Evolutionary conservation across 2,888 invertebrate genomes (phyloP).

Genomic region (Sesia bembeciformis): DNA sequence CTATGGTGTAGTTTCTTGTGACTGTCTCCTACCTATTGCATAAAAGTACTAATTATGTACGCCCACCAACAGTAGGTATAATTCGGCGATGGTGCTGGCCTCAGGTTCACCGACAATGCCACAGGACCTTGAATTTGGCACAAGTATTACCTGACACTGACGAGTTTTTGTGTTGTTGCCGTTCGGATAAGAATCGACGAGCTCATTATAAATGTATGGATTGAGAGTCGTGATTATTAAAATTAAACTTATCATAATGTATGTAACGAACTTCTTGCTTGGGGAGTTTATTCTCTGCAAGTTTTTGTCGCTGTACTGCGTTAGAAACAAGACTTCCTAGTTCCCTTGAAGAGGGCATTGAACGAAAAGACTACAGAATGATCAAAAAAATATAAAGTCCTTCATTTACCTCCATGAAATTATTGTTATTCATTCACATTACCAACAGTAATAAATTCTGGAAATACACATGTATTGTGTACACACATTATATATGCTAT

Average conservation of each 20-base stretch:
- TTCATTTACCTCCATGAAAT: too few relatives aligned
- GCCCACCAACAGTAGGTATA: neutral
- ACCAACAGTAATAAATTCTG: too few relatives aligned
- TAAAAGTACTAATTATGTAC: neutral
- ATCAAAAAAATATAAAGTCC: too few relatives aligned
- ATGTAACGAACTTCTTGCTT: neutral
- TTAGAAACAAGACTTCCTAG: slow-evolving; percentile 39
- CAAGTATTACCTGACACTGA: slow-evolving; percentile 35
- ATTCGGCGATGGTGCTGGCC: slow-evolving; percentile 12
- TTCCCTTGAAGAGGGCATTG: slow-evolving; percentile 45
- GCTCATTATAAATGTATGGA: slow-evolving; percentile 46
- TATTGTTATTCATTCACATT: too few relatives aligned
- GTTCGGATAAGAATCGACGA: slow-evolving; percentile 41
- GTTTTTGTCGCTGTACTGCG: slow-evolving; percentile 30
- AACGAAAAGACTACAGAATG: slow-evolving; percentile 11
- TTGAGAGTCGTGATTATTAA: slow-evolving; percentile 44
- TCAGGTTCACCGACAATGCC: slow-evolving; percentile 26
- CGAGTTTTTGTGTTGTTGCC: slow-evolving; percentile 44
- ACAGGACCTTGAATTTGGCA: slow-evolving; percentile 27
- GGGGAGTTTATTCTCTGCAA: slow-evolving; percentile 10
- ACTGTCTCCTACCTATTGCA: too few relatives aligned
- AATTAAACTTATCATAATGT: slow-evolving; percentile 13
- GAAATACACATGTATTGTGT: too few relatives aligned
- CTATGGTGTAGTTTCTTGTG: too few relatives aligned
- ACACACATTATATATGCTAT: too few relatives aligned